Evolutionary conservation across 2,888 invertebrate species (phyloP), one percentile per base, ranked within the genome.

Genomic region (Allygus modestus): DNA sequence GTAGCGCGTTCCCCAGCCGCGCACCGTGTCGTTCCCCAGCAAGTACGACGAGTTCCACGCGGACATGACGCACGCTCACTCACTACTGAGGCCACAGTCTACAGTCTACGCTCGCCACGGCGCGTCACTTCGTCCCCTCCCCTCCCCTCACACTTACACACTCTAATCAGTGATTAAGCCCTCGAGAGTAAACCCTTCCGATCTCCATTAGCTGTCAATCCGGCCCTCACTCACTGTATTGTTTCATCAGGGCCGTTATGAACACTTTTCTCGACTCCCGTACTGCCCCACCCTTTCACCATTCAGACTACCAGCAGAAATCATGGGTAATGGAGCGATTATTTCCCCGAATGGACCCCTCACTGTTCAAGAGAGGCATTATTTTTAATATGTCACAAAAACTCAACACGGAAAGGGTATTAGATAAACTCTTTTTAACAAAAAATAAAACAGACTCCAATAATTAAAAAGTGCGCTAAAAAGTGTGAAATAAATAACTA

Each of bases 1-100:
- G 88, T 92, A 92, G 86, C 92, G 89, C 51, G 89, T 89, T 7
- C 92, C 92, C 92, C 92, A 92, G 81, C 92, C 92, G 83, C 90
- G 90, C 51, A 88, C 87, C 84, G 90, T 90, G 88, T 93, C 92
- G 85, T 90, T 89, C 58, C 92, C 92, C 87, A 90, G 90, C 73
- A 92, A 89, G 88, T 93, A 93, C 23, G 93, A 93, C 0, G 92
- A 90, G 89, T 92, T 91, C 87, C 86, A 87, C 11, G 85, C n/a
- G 26, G 20, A 5, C 46, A 33, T 28, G 46, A 15, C 65, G 20
- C 23, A 9, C 73, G 15, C 26, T 11, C 43, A 20, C 37, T 31
- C 43, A 54, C 81, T 20, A 33, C 58, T 15, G 28, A 20, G 31
- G n/a, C 23, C 41, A 37, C 71, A 41, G 41, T 9, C 0, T 9